Evolutionary conservation across 2,888 invertebrate genomes (phyloP).

Genomic region (Dioctria linearis): DNA sequence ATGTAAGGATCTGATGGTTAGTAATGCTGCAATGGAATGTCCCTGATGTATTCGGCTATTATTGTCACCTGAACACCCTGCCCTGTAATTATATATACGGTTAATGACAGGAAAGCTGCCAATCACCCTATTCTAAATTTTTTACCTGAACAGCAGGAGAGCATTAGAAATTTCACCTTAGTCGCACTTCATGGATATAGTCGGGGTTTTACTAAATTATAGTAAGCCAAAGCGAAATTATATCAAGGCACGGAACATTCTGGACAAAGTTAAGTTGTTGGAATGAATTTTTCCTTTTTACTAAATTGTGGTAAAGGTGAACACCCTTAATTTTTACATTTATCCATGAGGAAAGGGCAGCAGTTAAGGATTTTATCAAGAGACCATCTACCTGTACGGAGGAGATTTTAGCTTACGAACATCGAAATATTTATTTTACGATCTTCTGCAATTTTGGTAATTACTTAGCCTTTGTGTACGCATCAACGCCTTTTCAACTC

Average conservation of each 20-base stretch:
- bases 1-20: slow-evolving; percentile 5
- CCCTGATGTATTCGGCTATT: background rate
- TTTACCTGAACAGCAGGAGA: background rate
- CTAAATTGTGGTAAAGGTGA: background rate
- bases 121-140: background rate
- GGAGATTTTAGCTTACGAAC: background rate
- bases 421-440: slow-evolving; percentile 3
- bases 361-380: background rate
- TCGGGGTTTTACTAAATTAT: background rate
- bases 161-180: background rate
- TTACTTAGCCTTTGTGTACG: slow-evolving; percentile 20
- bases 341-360: background rate
- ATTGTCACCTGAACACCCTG: background rate
- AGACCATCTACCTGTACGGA: too few relatives aligned
- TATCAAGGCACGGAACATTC: background rate
- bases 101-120: background rate
- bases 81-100: background rate
- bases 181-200: background rate
- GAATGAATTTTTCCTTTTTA: background rate
- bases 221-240: background rate
- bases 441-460: slow-evolving; percentile 9
- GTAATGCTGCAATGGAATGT: background rate
- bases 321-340: background rate
- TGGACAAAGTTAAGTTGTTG: background rate
- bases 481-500: slow-evolving; percentile 21